Conservation (phyloP, 1,140 invertebrate genomes). For the Cepaea nemoralis region DNA sequence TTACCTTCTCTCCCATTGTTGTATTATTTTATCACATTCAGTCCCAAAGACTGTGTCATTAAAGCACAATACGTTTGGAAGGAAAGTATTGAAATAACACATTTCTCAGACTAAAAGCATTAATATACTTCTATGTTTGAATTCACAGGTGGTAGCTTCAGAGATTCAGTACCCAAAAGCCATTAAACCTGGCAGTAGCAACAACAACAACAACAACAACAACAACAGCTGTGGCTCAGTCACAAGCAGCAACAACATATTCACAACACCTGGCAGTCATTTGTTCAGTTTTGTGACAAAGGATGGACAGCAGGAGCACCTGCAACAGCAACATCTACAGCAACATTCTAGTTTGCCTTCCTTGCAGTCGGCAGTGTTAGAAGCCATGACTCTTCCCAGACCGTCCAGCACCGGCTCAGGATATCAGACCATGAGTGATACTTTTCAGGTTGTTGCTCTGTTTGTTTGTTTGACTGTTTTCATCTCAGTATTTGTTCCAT, state of each 20-base stretch:
- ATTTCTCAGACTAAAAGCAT: too few relatives aligned
- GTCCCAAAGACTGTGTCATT: too few relatives aligned
- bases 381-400: conserved; percentile 52
- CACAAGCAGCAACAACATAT: conserved; percentile 73
- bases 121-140: too few relatives aligned
- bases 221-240: conserved; percentile 73
- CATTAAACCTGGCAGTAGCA: conserved; percentile 24
- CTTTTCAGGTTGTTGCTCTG: conserved; percentile 58
- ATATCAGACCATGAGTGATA: conserved; percentile 65
- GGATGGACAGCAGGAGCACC: not conserved
- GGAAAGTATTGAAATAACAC: too few relatives aligned
- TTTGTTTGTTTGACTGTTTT: too few relatives aligned
- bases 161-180: conserved; percentile 26
- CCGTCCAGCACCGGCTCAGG: conserved; percentile 66
- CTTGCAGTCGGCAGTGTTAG: conserved; percentile 36
- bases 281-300: conserved; percentile 45
- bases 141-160: conserved; percentile 29
- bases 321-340: not conserved
- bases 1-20: too few relatives aligned
- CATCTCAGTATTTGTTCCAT: too few relatives aligned
- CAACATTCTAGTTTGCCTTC: conserved; percentile 23
- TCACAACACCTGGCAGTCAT: conserved; percentile 1
- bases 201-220: conserved; percentile 7
- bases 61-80: too few relatives aligned
- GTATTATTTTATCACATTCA: too few relatives aligned